Conservation (phyloP, 2,113 vertebrate genomes). For the Stigmatopora argus region DNA sequence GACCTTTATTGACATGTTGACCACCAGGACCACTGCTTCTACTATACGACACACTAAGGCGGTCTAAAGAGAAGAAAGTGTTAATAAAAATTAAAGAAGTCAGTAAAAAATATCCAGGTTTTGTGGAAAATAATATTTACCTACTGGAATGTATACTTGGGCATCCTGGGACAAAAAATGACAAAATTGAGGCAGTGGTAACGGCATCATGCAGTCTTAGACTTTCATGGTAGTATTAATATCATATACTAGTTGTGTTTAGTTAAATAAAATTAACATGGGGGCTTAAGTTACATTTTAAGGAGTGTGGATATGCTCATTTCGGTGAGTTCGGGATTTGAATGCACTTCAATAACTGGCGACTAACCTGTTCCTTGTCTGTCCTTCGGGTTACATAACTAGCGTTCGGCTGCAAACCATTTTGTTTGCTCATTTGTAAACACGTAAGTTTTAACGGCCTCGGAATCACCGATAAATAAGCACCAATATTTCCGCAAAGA, state of each 20-base stretch:
- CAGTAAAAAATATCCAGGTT: neutral
- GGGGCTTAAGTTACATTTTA: too few species aligned
- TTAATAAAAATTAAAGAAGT: neutral
- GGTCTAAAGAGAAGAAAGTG: conserved; percentile 60
- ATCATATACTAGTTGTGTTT: neutral
- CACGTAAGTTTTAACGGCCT: neutral
- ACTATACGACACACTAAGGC: conserved; percentile 80
- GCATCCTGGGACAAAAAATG: conserved; percentile 34
- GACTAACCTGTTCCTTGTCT: conserved; percentile 41
- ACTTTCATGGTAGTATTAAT: neutral
- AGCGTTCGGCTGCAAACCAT: neutral
- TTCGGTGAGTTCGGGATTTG: too few species aligned
- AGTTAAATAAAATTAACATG: too few species aligned
- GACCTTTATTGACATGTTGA: conserved; percentile 95
- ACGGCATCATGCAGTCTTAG: neutral
- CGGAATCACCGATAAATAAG: neutral
- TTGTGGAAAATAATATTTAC: conserved; percentile 38
- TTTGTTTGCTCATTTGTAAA: neutral
- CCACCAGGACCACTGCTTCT: conserved; percentile 90
- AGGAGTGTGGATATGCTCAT: too few species aligned
- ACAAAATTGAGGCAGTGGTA: neutral
- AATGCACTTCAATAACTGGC: neutral
- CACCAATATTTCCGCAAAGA: conserved; percentile 1
- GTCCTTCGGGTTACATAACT: conserved; percentile 13
- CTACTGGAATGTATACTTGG: conserved; percentile 52